Conservation (phyloP, 2,888 invertebrate species). For the Polyploca ridens region DNA sequence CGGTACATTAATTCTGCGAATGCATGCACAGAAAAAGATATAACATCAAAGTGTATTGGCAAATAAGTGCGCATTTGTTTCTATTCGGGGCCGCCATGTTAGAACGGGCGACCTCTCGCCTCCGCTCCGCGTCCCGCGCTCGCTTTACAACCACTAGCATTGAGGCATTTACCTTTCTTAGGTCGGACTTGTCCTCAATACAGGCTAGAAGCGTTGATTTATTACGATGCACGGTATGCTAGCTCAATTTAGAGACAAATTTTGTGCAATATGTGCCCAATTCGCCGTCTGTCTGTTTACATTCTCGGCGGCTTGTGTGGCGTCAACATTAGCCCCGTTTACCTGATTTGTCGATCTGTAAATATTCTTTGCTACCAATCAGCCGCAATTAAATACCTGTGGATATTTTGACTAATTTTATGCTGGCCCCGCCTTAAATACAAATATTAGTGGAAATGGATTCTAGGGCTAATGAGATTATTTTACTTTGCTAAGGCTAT, state of each 20-base stretch:
- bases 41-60: conserved; percentile 58
- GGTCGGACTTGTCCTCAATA: conserved; percentile 81
- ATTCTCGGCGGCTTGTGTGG: conserved; percentile 41
- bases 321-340: conserved; percentile 49
- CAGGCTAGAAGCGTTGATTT: conserved; percentile 75
- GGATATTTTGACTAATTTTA: conserved; percentile 22
- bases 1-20: conserved; percentile 36
- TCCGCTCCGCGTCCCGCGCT: conserved; percentile 49
- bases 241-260: conserved; percentile 69
- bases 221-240: conserved; percentile 74
- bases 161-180: conserved; percentile 82
- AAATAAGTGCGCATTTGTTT: conserved; percentile 77
- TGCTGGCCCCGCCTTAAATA: conserved; percentile 11
- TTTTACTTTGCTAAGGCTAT: neutral
- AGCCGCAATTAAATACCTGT: conserved; percentile 22
- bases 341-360: conserved; percentile 39
- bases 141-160: conserved; percentile 64
- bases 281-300: conserved; percentile 41
- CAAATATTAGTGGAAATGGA: neutral
- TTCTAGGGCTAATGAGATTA: neutral
- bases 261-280: conserved; percentile 72
- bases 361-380: conserved; percentile 32
- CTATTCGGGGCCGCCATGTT: conserved; percentile 65
- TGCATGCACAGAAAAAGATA: conserved; percentile 38
- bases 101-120: conserved; percentile 79